Base-by-base conservation (phyloP, 2,113 vertebrate genomes). In the Alethe castanea region DNA sequence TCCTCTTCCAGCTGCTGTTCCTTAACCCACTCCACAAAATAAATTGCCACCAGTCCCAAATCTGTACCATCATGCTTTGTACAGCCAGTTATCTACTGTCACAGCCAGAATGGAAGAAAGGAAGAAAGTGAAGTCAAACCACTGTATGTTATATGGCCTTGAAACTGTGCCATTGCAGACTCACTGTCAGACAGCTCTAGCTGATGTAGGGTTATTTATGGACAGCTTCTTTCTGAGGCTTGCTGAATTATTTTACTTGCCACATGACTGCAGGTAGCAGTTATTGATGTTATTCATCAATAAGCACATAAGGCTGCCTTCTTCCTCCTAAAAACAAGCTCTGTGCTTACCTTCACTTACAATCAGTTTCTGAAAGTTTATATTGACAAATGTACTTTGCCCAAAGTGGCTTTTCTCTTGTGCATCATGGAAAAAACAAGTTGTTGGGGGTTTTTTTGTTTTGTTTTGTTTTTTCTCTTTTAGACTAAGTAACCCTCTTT, bases 311-410 rank as follows among this genome's bases (percentile, higher is more conserved):
- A 67, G 19, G 48, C 29, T 86, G 66, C 4, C 57, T 53, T 66
- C 62, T 72, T 66, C 18, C 25, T 73, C 45, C 33, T 45, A 26
- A 52, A 94, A 94, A 19, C 26, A 52, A 69, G 48, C 29, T 57
- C 61, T 62, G 11, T 66, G 42, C 28, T 76, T 54, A 44, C 52
- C 38, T 83, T 70, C 45, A 86, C 71, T 82, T 48, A 73, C 8
- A 8, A 8, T 57, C 25, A 73, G 64, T 70, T 76, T 81, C 79
- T 89, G 50, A 71, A 87, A 85, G 73, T 45, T 92, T 67, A 72
- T 57, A 80, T 4, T 59, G 47, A 28, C 59, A 77, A 67, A 33
- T 6, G 4, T 15, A 36, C n/a, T 62, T 93, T 79, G 23, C 18
- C 18, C 40, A 45, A 82, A 64, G n/a, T 20, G n/a, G 12, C 25